These are phyloP conservation scores for Plectrocnemia conspersa DNA, from an alignment of 1,140 invertebrate genomes.

Conservation along the genomic window DNA sequence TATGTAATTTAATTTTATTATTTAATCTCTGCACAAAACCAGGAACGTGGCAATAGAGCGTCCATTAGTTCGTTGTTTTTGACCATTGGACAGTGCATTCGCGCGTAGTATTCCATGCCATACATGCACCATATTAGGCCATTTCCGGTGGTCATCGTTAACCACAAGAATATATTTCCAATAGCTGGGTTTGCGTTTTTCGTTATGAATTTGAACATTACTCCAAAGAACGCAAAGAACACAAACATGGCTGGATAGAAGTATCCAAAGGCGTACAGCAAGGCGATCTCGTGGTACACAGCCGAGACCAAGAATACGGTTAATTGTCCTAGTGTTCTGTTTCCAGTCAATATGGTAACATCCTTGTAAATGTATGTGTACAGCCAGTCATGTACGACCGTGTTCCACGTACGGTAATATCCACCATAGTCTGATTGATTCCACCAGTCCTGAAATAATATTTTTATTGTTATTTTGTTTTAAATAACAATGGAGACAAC, in stretches of 20 bases:
- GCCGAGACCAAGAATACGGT: constrained; percentile 63
- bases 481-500: neutral
- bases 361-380: constrained; percentile 89
- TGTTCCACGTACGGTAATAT: constrained; percentile 93
- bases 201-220: constrained; percentile 47
- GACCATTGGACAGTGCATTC: constrained; percentile 66
- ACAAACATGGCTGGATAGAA: constrained; percentile 82
- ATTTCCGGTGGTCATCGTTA: constrained; percentile 66
- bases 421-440: constrained; percentile 71
- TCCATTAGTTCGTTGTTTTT: constrained; percentile 47
- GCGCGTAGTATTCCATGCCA: constrained; percentile 79
- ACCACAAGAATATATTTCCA: constrained; percentile 79
- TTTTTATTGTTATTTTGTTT: constrained; percentile 10
- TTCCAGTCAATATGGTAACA: constrained; percentile 57
- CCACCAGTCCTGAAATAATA: constrained; percentile 89
- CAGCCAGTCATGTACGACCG: constrained; percentile 90
- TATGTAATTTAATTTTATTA: too few relatives aligned
- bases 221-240: constrained; percentile 59
- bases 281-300: constrained; percentile 79
- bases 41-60: constrained; percentile 55
- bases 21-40: constrained; percentile 56
- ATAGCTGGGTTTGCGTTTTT: constrained; percentile 48
- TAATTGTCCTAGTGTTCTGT: constrained; percentile 50
- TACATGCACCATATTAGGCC: constrained; percentile 75
- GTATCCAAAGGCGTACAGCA: constrained; percentile 71